Evolutionary conservation across 2,113 vertebrate genomes (phyloP), one percentile per base, ranked within the genome.

Genomic region (Anarhynchus alexandrinus): DNA sequence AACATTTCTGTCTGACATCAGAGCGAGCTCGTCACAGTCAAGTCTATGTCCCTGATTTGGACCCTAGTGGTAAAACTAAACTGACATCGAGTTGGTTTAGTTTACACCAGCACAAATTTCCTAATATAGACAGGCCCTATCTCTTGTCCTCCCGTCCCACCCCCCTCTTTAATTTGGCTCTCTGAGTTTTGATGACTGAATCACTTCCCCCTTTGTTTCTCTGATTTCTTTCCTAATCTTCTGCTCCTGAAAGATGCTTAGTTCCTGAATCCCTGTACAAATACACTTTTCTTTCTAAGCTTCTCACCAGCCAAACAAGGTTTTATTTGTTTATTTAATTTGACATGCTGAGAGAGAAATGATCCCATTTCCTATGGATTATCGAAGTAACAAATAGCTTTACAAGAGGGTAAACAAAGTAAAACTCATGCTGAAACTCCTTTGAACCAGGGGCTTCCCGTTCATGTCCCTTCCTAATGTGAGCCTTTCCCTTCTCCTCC

Each of bases 281-380:
- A 97, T 96, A 97, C 88, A 91, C 96, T 96, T 94, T 91, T 19
- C 65, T 92, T 96, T 96, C 88, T 96, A 93, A 97, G 93, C 96
- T 97, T 87, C 79, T 97, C 96, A 76, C 83, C 96, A 96, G 80
- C 90, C 96, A 97, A 96, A 94, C 82, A 97, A 93, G 70, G 91
- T 96, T 97, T 96, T 97, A 96, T 97, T 97, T 97, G 96, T 97
- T 97, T 97, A 93, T 97, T 97, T 97, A 97, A 97, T 97, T 97
- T 96, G 97, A 97, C 96, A 93, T 77, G 91, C 85, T 2, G 8
- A 84, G 82, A 97, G 80, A 97, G 91, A 96, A 97, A 97, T 94
- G 78, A 97, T 97, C 94, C 80, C 21, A 47, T 97, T 97, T 97
- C 96, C 95, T 95, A 96, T 96, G 95, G 96, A 97, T 97, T 97